A percentile compares a stretch with the other conserved stretches of the same genome.
Conservation (phyloP, 2,888 invertebrate genomes). For the Ligdia adustata region DNA sequence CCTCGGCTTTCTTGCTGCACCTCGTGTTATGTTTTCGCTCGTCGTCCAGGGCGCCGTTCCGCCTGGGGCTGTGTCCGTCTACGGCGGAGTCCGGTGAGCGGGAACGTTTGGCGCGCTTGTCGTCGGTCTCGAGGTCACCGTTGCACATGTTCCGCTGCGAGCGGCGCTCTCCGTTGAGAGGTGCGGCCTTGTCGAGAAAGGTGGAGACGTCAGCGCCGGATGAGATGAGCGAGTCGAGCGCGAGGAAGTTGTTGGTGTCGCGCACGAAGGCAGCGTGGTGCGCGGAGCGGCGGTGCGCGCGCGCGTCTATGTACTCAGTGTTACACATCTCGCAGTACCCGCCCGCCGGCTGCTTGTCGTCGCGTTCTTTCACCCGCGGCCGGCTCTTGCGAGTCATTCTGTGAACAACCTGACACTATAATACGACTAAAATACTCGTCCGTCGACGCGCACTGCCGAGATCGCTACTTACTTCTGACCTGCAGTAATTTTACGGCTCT, state of each 20-base stretch:
- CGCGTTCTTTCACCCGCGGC: slow-evolving; percentile 71
- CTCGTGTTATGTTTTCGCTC: slow-evolving; percentile 65
- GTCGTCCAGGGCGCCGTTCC: slow-evolving; percentile 61
- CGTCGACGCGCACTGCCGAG: neutral
- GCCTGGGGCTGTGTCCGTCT: slow-evolving; percentile 59
- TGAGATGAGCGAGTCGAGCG: slow-evolving; percentile 88
- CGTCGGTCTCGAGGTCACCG: slow-evolving; percentile 59
- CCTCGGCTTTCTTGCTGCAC: slow-evolving; percentile 57
- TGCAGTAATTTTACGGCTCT: slow-evolving; percentile 43
- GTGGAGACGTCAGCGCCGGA: slow-evolving; percentile 87
- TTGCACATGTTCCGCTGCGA: slow-evolving; percentile 70
- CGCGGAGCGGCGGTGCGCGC: slow-evolving; percentile 88
- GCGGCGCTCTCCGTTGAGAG: slow-evolving; percentile 66
- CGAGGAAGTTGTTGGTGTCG: slow-evolving; percentile 89
- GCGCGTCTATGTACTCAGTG: slow-evolving; percentile 87
- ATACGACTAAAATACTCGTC: slow-evolving; percentile 27
- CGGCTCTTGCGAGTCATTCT: slow-evolving; percentile 84
- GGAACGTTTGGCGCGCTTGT: slow-evolving; percentile 57
- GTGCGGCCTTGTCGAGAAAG: slow-evolving; percentile 85
- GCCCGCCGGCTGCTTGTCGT: slow-evolving; percentile 72
- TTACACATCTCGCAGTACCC: slow-evolving; percentile 94
- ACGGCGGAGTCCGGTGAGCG: slow-evolving; percentile 62
- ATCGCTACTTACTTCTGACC: slow-evolving; percentile 61
- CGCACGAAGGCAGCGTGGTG: slow-evolving; percentile 89
- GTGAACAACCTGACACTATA: slow-evolving; percentile 41